Evolutionary conservation across 2,888 invertebrate species (phyloP), one percentile per base, ranked within the genome.

Genomic region (Panzeria rudis): DNA sequence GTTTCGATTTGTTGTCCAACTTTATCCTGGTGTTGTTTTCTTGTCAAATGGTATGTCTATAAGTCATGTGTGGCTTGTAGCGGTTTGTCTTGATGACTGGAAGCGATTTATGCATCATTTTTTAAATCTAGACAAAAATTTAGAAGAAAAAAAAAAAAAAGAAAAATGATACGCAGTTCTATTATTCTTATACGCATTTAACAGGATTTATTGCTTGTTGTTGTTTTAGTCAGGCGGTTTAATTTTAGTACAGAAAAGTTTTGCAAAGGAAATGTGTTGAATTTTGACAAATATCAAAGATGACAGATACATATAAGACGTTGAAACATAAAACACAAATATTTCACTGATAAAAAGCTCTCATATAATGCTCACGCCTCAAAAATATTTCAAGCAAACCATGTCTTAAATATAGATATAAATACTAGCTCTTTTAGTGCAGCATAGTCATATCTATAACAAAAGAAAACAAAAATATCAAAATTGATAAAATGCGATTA

Each of bases 31-130:
- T 35, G 41, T 38, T 54, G 32, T 32, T 56, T 59, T 47, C 6
- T 23, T 38, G 50, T 38, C n/a, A 38, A 35, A 35, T 62, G 7
- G 35, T 20, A 23, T 29, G 20, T 35, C 44, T 50, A 9, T 20
- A 25, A 23, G 17, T 59, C 59, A 13, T 68, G 50, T 61, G 44
- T 41, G 71, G 61, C 54, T 32, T 80, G 76, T 80, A 61, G 23
- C 76, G 68, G 35, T 84, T 62, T 68, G 66, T 56, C 66, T 66
- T 84, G 80, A 77, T 84, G 84, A 80, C 84, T 84, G 80, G 76
- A 47, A 61, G 84, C 84, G 66, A 80, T 84, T 72, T 80, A 54
- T 71, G 41, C 23, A 35, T 72, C 23, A 79, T 69, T 73, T 78
- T 73, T 50, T 9, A 56, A 17, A 80, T 71, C 52, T 62, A 9